phyloP scores from a whole-genome alignment of 2,113 vertebrate genomes.

The Callipepla squamata region DNA sequence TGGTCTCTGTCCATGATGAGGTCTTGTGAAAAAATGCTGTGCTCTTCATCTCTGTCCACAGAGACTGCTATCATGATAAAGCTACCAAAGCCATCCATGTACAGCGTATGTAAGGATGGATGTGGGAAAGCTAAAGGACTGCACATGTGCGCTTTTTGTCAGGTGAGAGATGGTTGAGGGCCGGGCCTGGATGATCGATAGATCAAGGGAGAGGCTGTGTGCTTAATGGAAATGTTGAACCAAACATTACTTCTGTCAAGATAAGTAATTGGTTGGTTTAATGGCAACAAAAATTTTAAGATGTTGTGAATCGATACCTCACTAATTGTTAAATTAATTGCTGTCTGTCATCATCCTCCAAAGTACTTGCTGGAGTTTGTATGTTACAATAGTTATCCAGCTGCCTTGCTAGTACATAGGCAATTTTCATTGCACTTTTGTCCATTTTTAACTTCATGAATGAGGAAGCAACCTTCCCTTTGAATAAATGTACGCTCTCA shows the following conservation, averaged over 20 bases:
- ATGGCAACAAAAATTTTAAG: conserved; percentile 58
- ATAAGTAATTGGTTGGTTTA: conserved; percentile 64
- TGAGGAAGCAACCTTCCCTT: neutral
- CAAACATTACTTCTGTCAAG: conserved; percentile 52
- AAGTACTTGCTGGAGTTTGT: conserved; percentile 60
- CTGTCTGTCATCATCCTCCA: conserved; percentile 57
- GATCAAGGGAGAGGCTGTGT: neutral
- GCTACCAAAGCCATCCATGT: neutral
- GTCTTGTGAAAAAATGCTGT: neutral
- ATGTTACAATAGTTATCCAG: conserved; percentile 32
- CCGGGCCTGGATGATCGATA: neutral
- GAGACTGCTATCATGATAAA: neutral
- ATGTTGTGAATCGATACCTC: conserved; percentile 62
- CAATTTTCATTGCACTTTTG: neutral
- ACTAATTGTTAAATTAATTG: conserved; percentile 76
- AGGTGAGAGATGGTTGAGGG: neutral
- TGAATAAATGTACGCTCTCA: neutral
- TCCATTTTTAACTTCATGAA: neutral
- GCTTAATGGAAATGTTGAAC: conserved; percentile 45
- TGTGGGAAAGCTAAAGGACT: neutral
- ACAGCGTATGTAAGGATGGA: neutral
- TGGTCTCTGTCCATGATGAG: neutral
- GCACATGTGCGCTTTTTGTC: neutral
- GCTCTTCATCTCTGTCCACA: neutral
- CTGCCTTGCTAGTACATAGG: neutral